Evolutionary conservation across 1,140 invertebrate genomes (phyloP).

Genomic region (Papilio aristodemus): DNA sequence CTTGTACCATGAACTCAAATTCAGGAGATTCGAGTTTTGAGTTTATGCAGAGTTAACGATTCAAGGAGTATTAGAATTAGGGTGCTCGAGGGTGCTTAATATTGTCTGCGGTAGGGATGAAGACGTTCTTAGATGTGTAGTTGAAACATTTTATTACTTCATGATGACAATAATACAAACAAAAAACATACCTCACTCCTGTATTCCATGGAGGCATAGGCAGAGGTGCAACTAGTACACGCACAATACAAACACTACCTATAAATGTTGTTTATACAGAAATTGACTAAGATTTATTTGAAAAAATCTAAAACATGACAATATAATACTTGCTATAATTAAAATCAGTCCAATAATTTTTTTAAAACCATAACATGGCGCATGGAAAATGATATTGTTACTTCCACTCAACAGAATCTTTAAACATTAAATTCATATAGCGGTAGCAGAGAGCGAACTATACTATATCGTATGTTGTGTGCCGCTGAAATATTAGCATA

Average conservation of each 20-base stretch:
- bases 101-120: not conserved
- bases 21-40: conserved; percentile 1
- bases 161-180: not conserved
- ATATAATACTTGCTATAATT: not conserved
- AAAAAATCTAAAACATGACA: no score
- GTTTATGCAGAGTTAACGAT: conserved; percentile 5
- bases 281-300: no score
- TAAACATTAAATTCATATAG: not conserved
- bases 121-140: not conserved
- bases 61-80: conserved; percentile 6
- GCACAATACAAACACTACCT: no score
- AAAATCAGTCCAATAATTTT: not conserved
- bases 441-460: not conserved
- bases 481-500: not conserved
- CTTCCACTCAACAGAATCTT: not conserved
- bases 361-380: not conserved
- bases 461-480: not conserved
- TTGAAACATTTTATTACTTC: not conserved
- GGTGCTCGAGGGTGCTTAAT: conserved; percentile 6
- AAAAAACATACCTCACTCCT: no score
- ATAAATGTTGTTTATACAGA: no score
- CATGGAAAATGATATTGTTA: not conserved
- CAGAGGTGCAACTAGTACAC: no score
- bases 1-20: conserved; percentile 30
- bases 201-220: no score